Evolutionary conservation across 2,797 vertebrate genomes (phyloP), one percentile per base, ranked within the genome.

Genomic region (Ispidina picta): DNA sequence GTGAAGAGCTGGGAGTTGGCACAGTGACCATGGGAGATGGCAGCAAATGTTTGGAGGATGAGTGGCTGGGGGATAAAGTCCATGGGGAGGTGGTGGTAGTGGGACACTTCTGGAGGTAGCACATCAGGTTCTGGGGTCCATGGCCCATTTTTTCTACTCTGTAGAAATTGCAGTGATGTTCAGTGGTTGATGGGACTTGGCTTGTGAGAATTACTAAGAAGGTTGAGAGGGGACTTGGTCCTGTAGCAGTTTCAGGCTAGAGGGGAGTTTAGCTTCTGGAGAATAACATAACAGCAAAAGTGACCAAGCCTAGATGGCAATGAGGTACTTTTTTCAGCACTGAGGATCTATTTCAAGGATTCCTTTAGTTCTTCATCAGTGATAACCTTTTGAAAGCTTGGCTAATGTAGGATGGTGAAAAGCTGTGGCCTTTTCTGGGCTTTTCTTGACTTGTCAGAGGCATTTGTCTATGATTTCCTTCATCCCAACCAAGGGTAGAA

Each of bases 71-170:
- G 65, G 52, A 6, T 21, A 31, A 21, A 5, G 31, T 44, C 64
- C 31, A 3, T 4, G 13, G 49, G 33, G 31, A 60, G n/a, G 20
- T 14, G 77, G 19, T 70, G 31, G 44, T 23, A 33, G 28, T 4
- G 22, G 60, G 68, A 28, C 19, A 7, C 21, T 31, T 69, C 35
- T 41, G 51, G 48, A 35, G 60, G 14, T 5, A 13, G 9, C 8
- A 0, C 4, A 7, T 28, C 44, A 3, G 2, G 1, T 60, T 71
- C 23, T 51, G 49, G 8, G 43, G 66, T 15, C 73, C 1, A 0
- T 33, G 21, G 6, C 63, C 78, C 6, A 0, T 4, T 86, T 70
- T 23, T 31, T 5, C 11, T 43, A 39, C 72, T 54, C 35, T 17
- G 18, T 43, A 64, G 54, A 48, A 69, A 41, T 49, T 5, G 35